Conservation (phyloP, 2,888 invertebrate species). For the Willowsia nigromaculata region DNA sequence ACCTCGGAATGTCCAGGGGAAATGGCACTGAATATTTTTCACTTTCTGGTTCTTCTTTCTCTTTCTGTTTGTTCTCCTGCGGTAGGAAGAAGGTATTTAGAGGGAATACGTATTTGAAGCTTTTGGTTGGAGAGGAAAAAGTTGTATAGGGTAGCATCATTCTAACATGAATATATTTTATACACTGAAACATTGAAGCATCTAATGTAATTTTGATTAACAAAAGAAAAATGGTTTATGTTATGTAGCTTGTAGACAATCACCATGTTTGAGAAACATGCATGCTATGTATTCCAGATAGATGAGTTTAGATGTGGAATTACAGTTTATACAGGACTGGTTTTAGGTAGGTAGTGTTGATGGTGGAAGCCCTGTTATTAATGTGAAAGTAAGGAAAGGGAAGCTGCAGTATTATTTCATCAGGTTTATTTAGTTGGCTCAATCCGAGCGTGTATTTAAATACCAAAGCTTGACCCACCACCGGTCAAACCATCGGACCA, state of each 20-base stretch:
- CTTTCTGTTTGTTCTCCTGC: not conserved
- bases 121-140: not conserved
- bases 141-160: not conserved
- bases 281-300: too few species aligned
- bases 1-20: constrained; percentile 73
- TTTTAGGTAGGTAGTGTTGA: too few species aligned
- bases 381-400: constrained; percentile 17
- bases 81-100: not conserved
- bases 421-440: constrained; percentile 39
- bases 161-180: not conserved
- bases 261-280: too few species aligned
- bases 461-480: constrained; percentile 58
- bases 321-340: too few species aligned
- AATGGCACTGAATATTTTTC: constrained; percentile 63
- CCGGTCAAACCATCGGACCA: constrained; percentile 45
- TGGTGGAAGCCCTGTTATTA: not conserved
- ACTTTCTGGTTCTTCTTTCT: constrained; percentile 45
- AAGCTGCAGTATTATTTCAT: constrained; percentile 31
- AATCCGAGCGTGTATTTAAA: constrained; percentile 56
- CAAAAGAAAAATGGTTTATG: not conserved
- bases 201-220: constrained; percentile 28
- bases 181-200: not conserved
- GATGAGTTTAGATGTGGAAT: too few species aligned
- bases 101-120: too few species aligned
- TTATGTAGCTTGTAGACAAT: too few species aligned